phyloP scores from a whole-genome alignment of 2,797 vertebrate species.

The Sebastes kiyomatsui region DNA sequence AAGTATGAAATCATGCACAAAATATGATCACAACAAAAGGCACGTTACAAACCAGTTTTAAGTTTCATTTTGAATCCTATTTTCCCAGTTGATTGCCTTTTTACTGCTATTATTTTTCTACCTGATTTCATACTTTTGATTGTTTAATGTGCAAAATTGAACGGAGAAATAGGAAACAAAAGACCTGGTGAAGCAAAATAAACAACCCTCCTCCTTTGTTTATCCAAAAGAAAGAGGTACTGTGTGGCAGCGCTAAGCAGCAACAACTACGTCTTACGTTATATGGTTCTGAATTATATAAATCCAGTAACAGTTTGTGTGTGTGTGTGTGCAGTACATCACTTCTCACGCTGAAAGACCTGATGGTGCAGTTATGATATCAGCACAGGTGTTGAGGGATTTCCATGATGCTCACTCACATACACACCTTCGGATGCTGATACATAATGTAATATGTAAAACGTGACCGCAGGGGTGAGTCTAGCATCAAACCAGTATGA shows the following conservation, averaged over 20 bases:
- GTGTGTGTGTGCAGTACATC: not conserved
- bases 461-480: not conserved
- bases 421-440: not conserved
- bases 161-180: not conserved
- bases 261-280: not conserved
- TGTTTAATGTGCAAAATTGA: not conserved
- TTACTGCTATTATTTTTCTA: not conserved
- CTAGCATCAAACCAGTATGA: too few species aligned
- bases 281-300: not conserved
- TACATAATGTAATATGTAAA: conserved; percentile 45
- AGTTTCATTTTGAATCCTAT: not conserved
- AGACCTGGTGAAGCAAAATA: not conserved
- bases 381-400: not conserved
- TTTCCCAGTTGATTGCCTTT: not conserved
- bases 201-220: not conserved
- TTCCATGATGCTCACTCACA: not conserved
- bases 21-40: not conserved
- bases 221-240: too few species aligned
- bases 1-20: not conserved
- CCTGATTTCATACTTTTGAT: not conserved
- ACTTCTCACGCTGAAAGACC: not conserved
- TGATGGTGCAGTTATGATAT: not conserved
- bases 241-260: not conserved
- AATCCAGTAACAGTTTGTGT: not conserved
- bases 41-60: not conserved